These are phyloP conservation scores for Phymastichus coffea DNA, from an alignment of 1,140 invertebrate genomes.

Conservation along the genomic window DNA sequence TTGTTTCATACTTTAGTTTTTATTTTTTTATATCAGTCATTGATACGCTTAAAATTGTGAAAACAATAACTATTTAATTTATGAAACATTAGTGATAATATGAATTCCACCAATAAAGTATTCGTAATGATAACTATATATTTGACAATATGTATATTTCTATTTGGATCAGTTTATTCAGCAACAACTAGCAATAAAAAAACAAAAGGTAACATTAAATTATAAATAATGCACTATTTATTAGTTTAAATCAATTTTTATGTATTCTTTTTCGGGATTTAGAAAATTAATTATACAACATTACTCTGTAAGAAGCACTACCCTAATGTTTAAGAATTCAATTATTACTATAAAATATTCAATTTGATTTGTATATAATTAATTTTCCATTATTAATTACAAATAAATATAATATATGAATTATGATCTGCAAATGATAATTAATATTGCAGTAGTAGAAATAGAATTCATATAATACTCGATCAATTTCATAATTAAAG, in stretches of 20 bases:
- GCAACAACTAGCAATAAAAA: conserved; percentile 1
- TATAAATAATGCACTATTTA: too few relatives aligned
- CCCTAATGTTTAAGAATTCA: neutral
- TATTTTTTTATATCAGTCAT: too few relatives aligned
- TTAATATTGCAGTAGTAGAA: too few relatives aligned
- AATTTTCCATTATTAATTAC: too few relatives aligned
- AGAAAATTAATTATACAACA: too few relatives aligned
- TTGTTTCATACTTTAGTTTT: too few relatives aligned
- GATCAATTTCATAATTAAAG: too few relatives aligned
- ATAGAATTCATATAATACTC: too few relatives aligned
- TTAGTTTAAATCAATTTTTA: neutral
- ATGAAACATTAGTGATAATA: neutral
- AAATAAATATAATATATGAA: too few relatives aligned
- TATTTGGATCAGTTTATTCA: neutral
- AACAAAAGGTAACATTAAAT: conserved; percentile 17
- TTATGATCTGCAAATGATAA: too few relatives aligned
- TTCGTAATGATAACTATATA: neutral
- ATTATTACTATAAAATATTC: neutral
- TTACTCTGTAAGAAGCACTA: too few relatives aligned
- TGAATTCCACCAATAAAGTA: neutral
- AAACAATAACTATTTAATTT: neutral
- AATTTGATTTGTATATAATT: too few relatives aligned
- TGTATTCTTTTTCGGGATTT: neutral
- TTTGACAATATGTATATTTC: neutral
- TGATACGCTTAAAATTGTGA: neutral